phyloP scores from a whole-genome alignment of 2,113 vertebrate genomes.

The Myiozetetes cayanensis region DNA sequence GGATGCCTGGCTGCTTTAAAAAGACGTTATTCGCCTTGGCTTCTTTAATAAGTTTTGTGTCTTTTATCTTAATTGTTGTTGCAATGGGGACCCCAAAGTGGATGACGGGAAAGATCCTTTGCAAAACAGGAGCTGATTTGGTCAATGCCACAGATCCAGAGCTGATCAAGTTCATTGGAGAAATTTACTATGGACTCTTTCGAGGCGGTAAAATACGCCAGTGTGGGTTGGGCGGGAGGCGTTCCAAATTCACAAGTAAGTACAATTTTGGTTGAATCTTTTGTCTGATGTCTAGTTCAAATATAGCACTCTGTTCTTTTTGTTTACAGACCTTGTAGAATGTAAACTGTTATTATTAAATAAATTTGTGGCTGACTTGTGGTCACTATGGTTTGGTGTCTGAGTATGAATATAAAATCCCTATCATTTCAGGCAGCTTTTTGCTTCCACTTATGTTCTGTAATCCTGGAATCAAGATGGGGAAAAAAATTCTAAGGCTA shows the following conservation, averaged over 20 bases:
- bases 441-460: background rate
- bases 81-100: slow-evolving; percentile 87
- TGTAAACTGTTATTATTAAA: background rate
- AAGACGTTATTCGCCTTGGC: slow-evolving; percentile 83
- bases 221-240: slow-evolving; percentile 87
- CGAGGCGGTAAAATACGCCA: slow-evolving; percentile 87
- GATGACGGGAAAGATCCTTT: slow-evolving; percentile 89
- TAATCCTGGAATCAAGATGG: background rate
- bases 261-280: slow-evolving; percentile 11
- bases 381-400: background rate
- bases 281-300: background rate
- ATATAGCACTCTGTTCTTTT: background rate
- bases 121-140: slow-evolving; percentile 91
- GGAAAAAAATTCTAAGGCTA: background rate
- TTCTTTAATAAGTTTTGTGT: slow-evolving; percentile 82
- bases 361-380: background rate
- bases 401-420: background rate
- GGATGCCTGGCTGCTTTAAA: slow-evolving; percentile 91
- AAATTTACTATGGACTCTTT: slow-evolving; percentile 93
- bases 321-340: background rate
- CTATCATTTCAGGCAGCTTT: background rate
- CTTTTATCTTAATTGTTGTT: slow-evolving; percentile 80
- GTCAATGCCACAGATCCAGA: slow-evolving; percentile 92
- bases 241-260: slow-evolving; percentile 90
- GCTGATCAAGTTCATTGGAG: slow-evolving; percentile 88